These are phyloP conservation scores for Chalcis sispes DNA, from an alignment of 2,888 invertebrate species.

Conservation along the genomic window DNA sequence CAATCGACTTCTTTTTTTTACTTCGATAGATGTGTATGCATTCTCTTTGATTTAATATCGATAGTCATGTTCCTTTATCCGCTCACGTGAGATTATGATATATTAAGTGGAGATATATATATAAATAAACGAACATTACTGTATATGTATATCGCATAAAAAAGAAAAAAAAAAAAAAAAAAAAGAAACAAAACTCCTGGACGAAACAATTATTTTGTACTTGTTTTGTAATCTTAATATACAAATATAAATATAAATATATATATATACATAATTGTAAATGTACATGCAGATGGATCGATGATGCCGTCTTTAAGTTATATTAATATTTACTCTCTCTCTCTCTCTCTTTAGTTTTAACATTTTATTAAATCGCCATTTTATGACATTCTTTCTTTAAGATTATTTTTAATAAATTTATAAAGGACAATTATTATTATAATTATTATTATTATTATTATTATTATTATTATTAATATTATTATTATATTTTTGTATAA, in stretches of 20 bases:
- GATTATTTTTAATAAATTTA: conserved; percentile 23
- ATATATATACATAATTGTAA: conserved; percentile 46
- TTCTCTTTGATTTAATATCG: conserved; percentile 14
- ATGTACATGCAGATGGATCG: conserved; percentile 48
- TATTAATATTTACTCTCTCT: conserved; percentile 51
- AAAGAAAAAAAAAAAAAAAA: conserved; percentile 42
- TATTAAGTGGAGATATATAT: conserved; percentile 47
- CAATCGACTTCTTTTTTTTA: conserved; percentile 11
- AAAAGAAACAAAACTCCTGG: conserved; percentile 61
- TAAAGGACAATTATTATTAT: conserved; percentile 59
- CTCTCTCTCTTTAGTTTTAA: too few relatives aligned
- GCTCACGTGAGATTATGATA: conserved; percentile 50
- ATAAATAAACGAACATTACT: conserved; percentile 43
- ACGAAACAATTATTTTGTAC: conserved; percentile 72
- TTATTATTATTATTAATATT: conserved; percentile 21
- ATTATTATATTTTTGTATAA: conserved; percentile 74
- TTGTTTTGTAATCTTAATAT: conserved; percentile 67
- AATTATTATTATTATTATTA: conserved; percentile 65
- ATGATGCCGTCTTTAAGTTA: conserved; percentile 70
- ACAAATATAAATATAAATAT: conserved; percentile 55
- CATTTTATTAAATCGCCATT: conserved; percentile 45
- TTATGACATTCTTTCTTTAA: conserved; percentile 17
- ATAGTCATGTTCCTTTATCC: conserved; percentile 48
- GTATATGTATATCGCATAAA: conserved; percentile 49
- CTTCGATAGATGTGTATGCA: not conserved